Evolutionary conservation across 2,113 vertebrate species (phyloP).

Genomic region (Mormyrus iriodes): DNA sequence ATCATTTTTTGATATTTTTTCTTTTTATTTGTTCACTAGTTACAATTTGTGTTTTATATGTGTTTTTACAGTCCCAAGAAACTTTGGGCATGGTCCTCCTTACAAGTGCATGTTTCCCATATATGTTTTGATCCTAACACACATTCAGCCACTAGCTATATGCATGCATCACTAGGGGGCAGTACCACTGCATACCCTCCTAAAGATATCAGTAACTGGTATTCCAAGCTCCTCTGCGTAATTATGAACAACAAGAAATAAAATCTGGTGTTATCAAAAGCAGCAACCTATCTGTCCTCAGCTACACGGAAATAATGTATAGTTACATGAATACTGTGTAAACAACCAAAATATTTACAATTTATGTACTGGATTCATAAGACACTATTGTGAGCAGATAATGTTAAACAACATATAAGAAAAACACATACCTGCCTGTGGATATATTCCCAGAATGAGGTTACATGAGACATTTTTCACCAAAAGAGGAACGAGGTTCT

Average conservation of each 20-base stretch:
- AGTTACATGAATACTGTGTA: background rate
- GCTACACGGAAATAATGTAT: background rate
- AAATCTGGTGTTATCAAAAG: background rate
- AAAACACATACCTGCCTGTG: background rate
- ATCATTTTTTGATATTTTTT: background rate
- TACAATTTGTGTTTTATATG: background rate
- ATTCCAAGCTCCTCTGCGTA: background rate
- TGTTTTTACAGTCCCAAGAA: background rate
- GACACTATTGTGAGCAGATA: background rate
- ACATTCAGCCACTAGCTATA: background rate
- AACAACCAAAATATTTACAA: background rate
- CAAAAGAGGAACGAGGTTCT: background rate
- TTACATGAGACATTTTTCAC: background rate
- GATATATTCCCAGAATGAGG: background rate
- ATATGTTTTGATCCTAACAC: background rate
- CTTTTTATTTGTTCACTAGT: background rate
- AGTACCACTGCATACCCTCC: slow-evolving; percentile 79
- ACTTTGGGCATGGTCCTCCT: background rate
- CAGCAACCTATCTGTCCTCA: background rate
- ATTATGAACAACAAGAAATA: slow-evolving; percentile 13
- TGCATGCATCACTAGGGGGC: slow-evolving; percentile 83
- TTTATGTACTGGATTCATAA: background rate
- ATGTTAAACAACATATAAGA: background rate
- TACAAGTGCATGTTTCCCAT: background rate
- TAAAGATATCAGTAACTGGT: background rate